Conservation (phyloP, 2,888 invertebrate genomes). For the Stomorhina lunata region DNA sequence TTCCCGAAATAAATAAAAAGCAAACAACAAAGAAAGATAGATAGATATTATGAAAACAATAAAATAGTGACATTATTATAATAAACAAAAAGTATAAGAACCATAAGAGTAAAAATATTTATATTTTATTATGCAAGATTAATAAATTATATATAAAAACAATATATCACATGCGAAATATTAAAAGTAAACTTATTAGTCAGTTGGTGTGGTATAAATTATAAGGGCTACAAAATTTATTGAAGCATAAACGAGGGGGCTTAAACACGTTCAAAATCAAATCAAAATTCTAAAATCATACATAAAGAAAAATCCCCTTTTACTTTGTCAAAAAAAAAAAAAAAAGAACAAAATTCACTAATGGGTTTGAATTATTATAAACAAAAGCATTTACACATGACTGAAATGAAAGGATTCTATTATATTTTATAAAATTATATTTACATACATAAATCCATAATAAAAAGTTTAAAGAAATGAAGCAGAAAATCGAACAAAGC, state of each 20-base stretch:
- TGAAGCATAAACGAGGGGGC: conserved; percentile 5
- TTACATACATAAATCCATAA: too few species aligned
- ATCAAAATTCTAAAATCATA: conserved; percentile 16
- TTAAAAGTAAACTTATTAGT: not conserved
- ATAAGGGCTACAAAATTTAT: not conserved
- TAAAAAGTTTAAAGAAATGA: too few species aligned
- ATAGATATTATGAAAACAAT: not conserved
- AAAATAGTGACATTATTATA: conserved; percentile 11
- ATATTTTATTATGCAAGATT: not conserved
- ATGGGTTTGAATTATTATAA: not conserved
- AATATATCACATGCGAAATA: not conserved
- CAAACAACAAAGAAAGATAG: not conserved
- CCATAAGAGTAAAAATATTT: not conserved
- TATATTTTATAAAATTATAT: not conserved
- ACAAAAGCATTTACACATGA: conserved; percentile 29
- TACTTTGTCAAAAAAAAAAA: too few species aligned
- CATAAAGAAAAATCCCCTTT: not conserved
- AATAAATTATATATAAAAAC: not conserved
- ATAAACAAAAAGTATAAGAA: not conserved
- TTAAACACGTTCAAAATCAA: not conserved
- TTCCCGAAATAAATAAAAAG: conserved; percentile 19
- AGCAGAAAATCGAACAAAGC: too few species aligned
- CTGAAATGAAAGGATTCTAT: conserved; percentile 6
- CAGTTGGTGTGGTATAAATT: not conserved
- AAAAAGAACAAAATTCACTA: too few species aligned